phyloP scores from a whole-genome alignment of 92 coral and sea anemone species.

The Epizoanthus ramosus region DNA sequence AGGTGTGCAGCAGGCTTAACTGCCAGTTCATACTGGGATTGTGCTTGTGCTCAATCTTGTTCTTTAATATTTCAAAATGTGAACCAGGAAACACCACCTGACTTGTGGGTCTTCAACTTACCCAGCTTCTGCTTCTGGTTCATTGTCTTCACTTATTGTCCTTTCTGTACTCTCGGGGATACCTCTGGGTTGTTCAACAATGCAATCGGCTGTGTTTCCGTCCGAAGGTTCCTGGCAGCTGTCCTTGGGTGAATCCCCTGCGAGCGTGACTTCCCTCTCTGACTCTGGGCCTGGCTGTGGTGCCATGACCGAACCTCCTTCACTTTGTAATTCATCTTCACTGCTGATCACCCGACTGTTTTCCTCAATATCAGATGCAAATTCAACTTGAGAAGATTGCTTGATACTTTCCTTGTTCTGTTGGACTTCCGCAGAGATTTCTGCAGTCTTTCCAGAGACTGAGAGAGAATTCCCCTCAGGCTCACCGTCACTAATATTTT shows the following conservation, averaged over 20 bases:
- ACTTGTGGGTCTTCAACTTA: background rate
- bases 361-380: background rate
- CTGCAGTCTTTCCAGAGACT: background rate
- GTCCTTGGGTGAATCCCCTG: background rate
- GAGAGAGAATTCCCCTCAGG: background rate
- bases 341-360: background rate
- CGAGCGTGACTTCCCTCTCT: background rate
- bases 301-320: background rate
- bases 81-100: background rate
- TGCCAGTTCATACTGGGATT: no score
- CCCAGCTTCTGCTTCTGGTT: slow-evolving; percentile 10
- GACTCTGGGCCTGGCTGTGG: background rate
- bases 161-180: slow-evolving; percentile 12
- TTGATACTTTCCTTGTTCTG: background rate
- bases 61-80: no score
- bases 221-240: slow-evolving; percentile 10
- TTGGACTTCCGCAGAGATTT: background rate
- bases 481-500: background rate
- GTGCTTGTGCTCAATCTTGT: no score
- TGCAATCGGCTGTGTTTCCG: background rate
- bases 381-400: background rate
- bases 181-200: slow-evolving; percentile 11
- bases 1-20: no score
- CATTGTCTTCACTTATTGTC: background rate
- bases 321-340: background rate